Percentiles rank a stretch among this genome's conserved stretches.
Conservation (phyloP, 1,140 invertebrate genomes). For the Apis mellifera region Amel_HAv3.1 CM009945.2:9245001-9245500, state of each 20-base stretch:
- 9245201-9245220: no score
- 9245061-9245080: slow-evolving; percentile 46
- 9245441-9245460: not conserved
- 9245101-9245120: slow-evolving; percentile 16
- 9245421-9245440: not conserved
- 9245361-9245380: not conserved
- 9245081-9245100: no score
- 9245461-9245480: not conserved
- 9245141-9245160: not conserved
- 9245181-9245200: no score
- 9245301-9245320: no score
- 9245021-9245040: slow-evolving; percentile 9
- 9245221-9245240: no score
- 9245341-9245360: not conserved
- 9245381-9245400: not conserved
- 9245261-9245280: no score
- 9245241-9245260: no score
- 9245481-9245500: not conserved
- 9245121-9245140: not conserved
- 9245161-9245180: no score
- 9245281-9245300: no score
- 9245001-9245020: slow-evolving; percentile 32
- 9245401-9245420: not conserved
- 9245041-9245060: slow-evolving; percentile 54
- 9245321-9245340: not conserved